These are phyloP conservation scores for Anguilla japonica DNA, from an alignment of 2,113 vertebrate genomes.

Conservation along the genomic window DNA sequence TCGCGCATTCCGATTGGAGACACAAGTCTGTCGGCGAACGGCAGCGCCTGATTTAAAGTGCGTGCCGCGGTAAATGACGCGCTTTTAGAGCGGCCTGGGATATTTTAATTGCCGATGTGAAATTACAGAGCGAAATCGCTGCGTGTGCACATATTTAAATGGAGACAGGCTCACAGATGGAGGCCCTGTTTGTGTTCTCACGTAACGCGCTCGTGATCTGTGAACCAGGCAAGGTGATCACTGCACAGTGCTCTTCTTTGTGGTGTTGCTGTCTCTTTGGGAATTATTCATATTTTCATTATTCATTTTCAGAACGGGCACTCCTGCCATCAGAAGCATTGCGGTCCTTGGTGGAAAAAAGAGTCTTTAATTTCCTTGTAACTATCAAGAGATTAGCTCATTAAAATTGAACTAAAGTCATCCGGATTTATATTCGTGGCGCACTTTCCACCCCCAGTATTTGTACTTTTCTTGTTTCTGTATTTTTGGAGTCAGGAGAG, in stretches of 20 bases:
- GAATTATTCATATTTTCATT: neutral
- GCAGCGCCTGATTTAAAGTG: conserved; percentile 71
- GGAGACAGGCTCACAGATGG: conserved; percentile 57
- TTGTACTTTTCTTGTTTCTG: neutral
- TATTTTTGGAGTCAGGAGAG: neutral
- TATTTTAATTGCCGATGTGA: conserved; percentile 73
- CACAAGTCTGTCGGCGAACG: conserved; percentile 67
- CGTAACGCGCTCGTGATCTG: neutral
- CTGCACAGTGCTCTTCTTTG: neutral
- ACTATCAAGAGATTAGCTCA: neutral
- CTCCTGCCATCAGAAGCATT: neutral
- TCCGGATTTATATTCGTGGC: neutral
- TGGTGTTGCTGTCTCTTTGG: neutral
- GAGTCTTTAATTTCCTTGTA: neutral
- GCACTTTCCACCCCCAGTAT: neutral
- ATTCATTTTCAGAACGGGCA: neutral
- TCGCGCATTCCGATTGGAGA: conserved; percentile 67
- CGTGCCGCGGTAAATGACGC: conserved; percentile 68
- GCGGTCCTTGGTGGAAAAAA: neutral
- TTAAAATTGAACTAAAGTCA: neutral
- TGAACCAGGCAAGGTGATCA: neutral
- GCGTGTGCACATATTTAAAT: conserved; percentile 60
- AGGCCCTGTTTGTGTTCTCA: conserved; percentile 53
- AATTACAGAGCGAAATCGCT: conserved; percentile 69
- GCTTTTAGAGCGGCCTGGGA: conserved; percentile 57